Conservation (phyloP, 2,888 invertebrate species). For the Cheiracanthium punctorium region DNA sequence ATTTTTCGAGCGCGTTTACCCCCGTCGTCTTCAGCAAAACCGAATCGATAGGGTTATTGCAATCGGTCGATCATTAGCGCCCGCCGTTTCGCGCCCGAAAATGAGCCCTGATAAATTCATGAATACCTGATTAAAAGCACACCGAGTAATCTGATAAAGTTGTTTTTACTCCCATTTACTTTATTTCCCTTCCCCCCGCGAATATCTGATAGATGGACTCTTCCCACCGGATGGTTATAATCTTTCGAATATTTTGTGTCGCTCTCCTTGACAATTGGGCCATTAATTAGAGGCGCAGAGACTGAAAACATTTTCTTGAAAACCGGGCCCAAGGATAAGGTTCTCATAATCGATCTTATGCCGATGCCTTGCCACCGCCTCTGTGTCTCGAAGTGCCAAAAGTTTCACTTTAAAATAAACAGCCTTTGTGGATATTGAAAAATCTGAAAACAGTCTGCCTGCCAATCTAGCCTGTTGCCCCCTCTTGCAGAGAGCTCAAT, state of each 20-base stretch:
- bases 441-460: slow-evolving; percentile 2
- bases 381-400: slow-evolving; percentile 7
- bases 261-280: slow-evolving; percentile 47
- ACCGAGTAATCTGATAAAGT: slow-evolving; percentile 63
- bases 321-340: background rate
- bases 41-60: slow-evolving; percentile 68
- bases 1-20: slow-evolving; percentile 41
- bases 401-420: slow-evolving; percentile 8
- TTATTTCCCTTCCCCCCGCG: background rate
- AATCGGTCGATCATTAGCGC: slow-evolving; percentile 68
- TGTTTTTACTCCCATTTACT: slow-evolving; percentile 41
- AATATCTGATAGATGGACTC: slow-evolving; percentile 52
- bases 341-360: slow-evolving; percentile 2
- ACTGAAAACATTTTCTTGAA: slow-evolving; percentile 10
- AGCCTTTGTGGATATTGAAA: slow-evolving; percentile 15
- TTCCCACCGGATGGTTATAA: slow-evolving; percentile 14
- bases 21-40: slow-evolving; percentile 65
- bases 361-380: background rate
- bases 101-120: slow-evolving; percentile 69
- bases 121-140: slow-evolving; percentile 68
- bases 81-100: slow-evolving; percentile 60
- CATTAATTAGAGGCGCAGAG: slow-evolving; percentile 41
- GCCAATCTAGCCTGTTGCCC: slow-evolving; percentile 7
- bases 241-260: slow-evolving; percentile 19
- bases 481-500: background rate